Percentiles rank a stretch among this genome's conserved stretches.
Evolutionary conservation across 2,797 vertebrate species (phyloP).

Genomic region (Lagocephalus sceleratus): DNA sequence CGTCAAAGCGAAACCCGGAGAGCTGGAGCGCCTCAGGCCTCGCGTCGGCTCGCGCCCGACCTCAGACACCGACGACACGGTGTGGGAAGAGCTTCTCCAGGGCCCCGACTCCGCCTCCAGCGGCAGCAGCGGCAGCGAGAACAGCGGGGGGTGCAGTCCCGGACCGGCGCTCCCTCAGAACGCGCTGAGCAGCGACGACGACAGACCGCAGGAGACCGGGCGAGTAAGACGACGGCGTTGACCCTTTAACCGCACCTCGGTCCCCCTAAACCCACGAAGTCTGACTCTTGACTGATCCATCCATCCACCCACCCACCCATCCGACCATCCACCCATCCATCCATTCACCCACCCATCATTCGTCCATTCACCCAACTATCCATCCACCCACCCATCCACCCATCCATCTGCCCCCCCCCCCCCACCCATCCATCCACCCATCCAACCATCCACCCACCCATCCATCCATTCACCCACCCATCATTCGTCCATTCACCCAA

Average conservation of each 20-base stretch:
- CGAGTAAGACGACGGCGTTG: constrained; percentile 45
- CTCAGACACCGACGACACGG: constrained; percentile 93
- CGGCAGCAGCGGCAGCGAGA: constrained; percentile 87
- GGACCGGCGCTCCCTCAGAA: constrained; percentile 54
- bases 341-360: too few species aligned
- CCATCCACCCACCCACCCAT: too few species aligned
- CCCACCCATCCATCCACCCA: too few species aligned
- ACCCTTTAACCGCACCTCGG: background rate
- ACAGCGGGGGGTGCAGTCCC: constrained; percentile 70
- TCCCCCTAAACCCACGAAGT: background rate
- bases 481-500: too few species aligned
- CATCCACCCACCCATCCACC: too few species aligned
- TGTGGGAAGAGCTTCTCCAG: constrained; percentile 95
- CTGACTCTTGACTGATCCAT: too few species aligned
- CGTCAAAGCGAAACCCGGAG: constrained; percentile 34
- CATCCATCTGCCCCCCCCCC: too few species aligned
- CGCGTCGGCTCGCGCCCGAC: constrained; percentile 81
- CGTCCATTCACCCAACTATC: too few species aligned
- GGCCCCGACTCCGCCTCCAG: constrained; percentile 88
- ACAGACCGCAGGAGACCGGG: constrained; percentile 80
- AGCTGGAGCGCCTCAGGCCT: constrained; percentile 73
- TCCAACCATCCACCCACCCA: too few species aligned
- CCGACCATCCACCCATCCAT: too few species aligned
- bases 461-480: too few species aligned
- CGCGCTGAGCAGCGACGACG: constrained; percentile 80